phyloP scores from a whole-genome alignment of 23 tunicate genomes.

The Clavelina lepadiformis region DNA sequence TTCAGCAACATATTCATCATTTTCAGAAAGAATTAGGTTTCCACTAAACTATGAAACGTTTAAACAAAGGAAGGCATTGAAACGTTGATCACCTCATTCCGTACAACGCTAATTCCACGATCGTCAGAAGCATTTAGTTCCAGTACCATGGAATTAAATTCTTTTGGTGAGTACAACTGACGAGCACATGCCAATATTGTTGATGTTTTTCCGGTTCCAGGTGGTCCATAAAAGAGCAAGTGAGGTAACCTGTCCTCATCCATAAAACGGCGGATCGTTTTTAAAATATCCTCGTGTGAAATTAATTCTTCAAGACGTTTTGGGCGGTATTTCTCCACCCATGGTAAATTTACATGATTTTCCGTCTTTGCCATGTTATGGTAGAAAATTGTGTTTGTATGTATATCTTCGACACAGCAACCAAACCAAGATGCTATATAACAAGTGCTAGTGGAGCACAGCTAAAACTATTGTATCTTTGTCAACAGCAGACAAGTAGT shows the following conservation, averaged over 20 bases:
- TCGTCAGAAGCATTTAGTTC: constrained; percentile 98
- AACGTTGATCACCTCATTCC: constrained; percentile 46
- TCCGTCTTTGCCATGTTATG: neutral
- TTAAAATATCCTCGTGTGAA: constrained; percentile 96
- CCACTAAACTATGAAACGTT: neutral
- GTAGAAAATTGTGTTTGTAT: too few species aligned
- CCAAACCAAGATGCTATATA: too few species aligned
- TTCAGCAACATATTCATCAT: neutral
- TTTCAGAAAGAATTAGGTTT: neutral
- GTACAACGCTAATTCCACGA: constrained; percentile 87
- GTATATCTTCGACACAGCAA: too few species aligned
- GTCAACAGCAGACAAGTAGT: too few species aligned
- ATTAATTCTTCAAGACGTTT: constrained; percentile 76
- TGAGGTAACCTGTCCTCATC: constrained; percentile 88
- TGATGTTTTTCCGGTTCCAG: constrained; percentile 98
- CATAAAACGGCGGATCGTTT: constrained; percentile 77
- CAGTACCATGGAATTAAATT: constrained; percentile 86
- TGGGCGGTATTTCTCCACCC: constrained; percentile 98
- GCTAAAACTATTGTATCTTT: too few species aligned
- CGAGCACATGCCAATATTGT: constrained; percentile 90
- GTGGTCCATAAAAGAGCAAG: constrained; percentile 94
- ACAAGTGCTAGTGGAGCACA: too few species aligned
- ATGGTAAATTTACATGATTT: constrained; percentile 71
- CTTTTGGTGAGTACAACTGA: constrained; percentile 72
- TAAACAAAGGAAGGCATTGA: neutral